Evolutionary conservation across 2,888 invertebrate genomes (phyloP), one percentile per base, ranked within the genome.

Genomic region (Brenthis daphne): DNA sequence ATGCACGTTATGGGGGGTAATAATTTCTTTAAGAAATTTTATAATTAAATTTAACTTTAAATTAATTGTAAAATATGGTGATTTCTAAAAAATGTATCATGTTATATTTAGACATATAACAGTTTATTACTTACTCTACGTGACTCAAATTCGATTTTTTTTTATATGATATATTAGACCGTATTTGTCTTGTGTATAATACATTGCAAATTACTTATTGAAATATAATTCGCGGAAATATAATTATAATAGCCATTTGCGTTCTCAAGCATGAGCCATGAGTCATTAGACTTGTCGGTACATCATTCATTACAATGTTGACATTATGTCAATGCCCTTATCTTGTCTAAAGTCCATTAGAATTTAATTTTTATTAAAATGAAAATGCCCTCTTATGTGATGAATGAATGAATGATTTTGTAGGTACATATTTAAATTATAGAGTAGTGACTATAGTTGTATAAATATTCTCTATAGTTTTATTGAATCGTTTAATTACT

Each of bases 291-390:
- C 37, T 64, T 69, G 58, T 56, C n/a, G 50, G 61, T 68, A 61
- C 48, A 54, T 67, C 60, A 65, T 55, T 53, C 56, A 69, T 66
- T 69, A 64, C 57, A 57, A 20, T 65, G 70, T 68, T 57, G 68
- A 71, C 69, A 69, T 65, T 71, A 64, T 69, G 71, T 64, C 66
- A 57, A 5, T 68, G 53, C 64, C 55, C 47, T 71, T 67, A 71
- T 71, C 68, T 67, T 14, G 20, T 50, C 29, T 60, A n/a, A 60
- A 60, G 50, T 60, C 48, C 50, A 60, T 60, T 24, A 58, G 37
- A 48, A 14, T 29, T 58, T 60, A 50, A 50, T 3, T 60, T 20
- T 60, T 24, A 50, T 29, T 43, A 43, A 11, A 43, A 43, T 37
- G 11, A 43, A 43, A 43, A 43, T 43, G 37, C 37, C 37, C 11